Base-by-base conservation (phyloP, 2,797 vertebrate genomes). In the Lagorchestes hirsutus region DNA sequence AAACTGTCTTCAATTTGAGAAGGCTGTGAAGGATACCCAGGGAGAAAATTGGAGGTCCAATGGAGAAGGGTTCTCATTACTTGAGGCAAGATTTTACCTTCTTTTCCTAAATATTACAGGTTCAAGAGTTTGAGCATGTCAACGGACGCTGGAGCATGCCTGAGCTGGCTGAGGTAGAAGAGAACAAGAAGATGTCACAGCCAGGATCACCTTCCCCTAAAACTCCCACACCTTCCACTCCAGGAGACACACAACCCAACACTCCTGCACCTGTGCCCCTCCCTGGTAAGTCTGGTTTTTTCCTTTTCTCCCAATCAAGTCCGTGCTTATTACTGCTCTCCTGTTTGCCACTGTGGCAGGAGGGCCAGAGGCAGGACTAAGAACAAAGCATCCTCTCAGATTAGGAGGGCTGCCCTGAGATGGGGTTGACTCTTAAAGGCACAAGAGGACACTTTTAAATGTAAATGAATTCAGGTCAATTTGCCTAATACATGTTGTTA, bases 61-160 rank as follows among this genome's bases (percentile, higher is more conserved):
- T 0, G 67, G 55, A 94, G 67, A 92, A 91, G 27, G 62, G 40
- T 27, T 11, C n/a, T 11, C 40, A 31, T 54, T 92, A n/a, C 50
- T 95, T 31, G 54, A 95, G 90, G 52, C 27, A 50, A 34, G 1
- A 90, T 93, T 92, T 93, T 5, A 93, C 4, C 24, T 92, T 95
- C 46, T 46, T 93, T 0, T 96, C 1, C 11, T 0, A 67, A 82
- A 46, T 95, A 11, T 0, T 96, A 1, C 97, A 99, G 99, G 99
- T 99, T 93, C 99, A 99, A 98, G 99, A 99, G 97, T 99, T 99
- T 98, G 99, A 99, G 97, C 99, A 99, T 28, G 99, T 99, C 92
- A 99, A 99, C 0, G 99, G 99, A 62, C 99, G 99, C 96, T 99
- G 99, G 99, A 99, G 99, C 28, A 99, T 99, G 99, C 99, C 99